phyloP scores from a whole-genome alignment of 1,140 invertebrate species.

The Nasonia giraulti region DNA sequence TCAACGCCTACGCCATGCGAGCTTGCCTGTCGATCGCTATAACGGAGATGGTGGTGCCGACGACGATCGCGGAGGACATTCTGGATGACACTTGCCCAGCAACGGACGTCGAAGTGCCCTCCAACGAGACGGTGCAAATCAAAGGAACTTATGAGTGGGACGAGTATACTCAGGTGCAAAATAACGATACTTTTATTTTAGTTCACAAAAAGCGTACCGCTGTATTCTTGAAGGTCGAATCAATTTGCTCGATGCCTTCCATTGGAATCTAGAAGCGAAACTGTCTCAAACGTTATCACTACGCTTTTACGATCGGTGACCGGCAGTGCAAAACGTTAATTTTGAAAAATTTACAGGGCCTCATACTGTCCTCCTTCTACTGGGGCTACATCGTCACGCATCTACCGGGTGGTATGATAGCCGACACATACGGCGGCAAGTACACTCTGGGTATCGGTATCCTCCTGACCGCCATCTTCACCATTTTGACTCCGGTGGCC shows the following conservation, averaged over 20 bases:
- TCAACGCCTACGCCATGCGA: constrained; percentile 91
- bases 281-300: too few relatives aligned
- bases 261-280: too few relatives aligned
- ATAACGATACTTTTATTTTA: too few relatives aligned
- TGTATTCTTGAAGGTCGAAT: too few relatives aligned
- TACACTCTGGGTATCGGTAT: constrained; percentile 47
- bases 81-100: constrained; percentile 76
- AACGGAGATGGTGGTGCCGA: constrained; percentile 84
- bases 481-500: constrained; percentile 32
- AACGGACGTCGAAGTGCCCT: background rate
- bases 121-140: background rate
- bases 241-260: too few relatives aligned
- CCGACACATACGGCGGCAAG: constrained; percentile 46
- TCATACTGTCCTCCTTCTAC: constrained; percentile 44
- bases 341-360: constrained; percentile 28
- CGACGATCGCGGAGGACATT: constrained; percentile 52
- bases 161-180: constrained; percentile 53
- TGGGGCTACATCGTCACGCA: constrained; percentile 47
- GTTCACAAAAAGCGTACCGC: too few relatives aligned
- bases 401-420: constrained; percentile 44
- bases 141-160: constrained; percentile 58
- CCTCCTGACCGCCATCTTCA: constrained; percentile 44
- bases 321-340: too few relatives aligned
- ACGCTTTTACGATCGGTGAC: too few relatives aligned
- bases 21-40: constrained; percentile 92